Conservation (phyloP, 2,113 vertebrate genomes). For the Geococcyx californianus region DNA sequence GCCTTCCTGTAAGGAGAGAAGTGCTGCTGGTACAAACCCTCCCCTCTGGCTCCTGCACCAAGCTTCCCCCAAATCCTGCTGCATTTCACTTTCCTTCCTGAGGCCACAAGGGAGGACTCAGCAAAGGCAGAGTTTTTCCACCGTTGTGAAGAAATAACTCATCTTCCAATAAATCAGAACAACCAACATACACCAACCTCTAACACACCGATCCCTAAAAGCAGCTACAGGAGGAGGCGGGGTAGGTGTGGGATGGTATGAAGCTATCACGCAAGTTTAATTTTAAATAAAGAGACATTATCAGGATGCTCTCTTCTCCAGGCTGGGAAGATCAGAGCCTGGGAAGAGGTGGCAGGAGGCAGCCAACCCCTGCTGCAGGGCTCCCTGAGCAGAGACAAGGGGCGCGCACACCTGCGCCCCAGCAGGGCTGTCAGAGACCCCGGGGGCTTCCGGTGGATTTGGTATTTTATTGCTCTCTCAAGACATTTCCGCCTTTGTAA, state of each 20-base stretch:
- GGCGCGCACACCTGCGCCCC: background rate
- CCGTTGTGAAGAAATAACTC: background rate
- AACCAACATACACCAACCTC: background rate
- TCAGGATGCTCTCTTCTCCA: background rate
- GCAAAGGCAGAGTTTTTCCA: background rate
- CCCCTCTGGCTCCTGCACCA: background rate
- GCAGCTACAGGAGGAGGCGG: background rate
- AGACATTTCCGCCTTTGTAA: background rate
- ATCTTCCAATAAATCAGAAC: background rate
- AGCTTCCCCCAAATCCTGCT: background rate
- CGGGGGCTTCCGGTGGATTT: accelerated
- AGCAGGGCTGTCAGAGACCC: background rate
- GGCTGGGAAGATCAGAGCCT: background rate
- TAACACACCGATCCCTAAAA: background rate
- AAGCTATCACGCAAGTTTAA: background rate
- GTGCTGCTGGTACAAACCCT: background rate
- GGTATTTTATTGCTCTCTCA: background rate
- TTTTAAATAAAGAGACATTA: background rate
- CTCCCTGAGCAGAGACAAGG: background rate
- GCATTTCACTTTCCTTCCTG: background rate
- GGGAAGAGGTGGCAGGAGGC: background rate
- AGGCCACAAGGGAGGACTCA: background rate
- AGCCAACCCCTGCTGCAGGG: too few species aligned
- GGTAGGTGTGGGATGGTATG: background rate
- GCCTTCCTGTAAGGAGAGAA: background rate